Percentiles rank a stretch among this genome's conserved stretches.
Evolutionary conservation across 2,113 vertebrate species (phyloP).

Genomic region (Saccopteryx bilineata): DNA sequence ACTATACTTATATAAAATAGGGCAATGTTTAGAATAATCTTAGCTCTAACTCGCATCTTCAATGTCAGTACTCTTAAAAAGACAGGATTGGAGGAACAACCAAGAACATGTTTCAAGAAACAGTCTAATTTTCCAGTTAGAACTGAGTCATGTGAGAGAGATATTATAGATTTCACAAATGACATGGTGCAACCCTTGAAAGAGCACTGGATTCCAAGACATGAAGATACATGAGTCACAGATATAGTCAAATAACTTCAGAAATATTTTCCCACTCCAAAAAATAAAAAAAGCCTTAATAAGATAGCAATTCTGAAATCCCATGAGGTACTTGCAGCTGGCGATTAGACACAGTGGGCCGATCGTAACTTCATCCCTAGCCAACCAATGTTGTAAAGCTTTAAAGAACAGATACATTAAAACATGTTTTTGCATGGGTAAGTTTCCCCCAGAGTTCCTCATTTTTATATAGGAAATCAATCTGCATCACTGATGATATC

Average conservation of each 20-base stretch:
- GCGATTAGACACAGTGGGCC: constrained; percentile 21
- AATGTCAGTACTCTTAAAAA: constrained; percentile 3
- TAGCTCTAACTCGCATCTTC: background rate
- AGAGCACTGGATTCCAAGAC: constrained; percentile 38
- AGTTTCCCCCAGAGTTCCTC: constrained; percentile 81
- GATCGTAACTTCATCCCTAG: constrained; percentile 46
- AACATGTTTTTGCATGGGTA: constrained; percentile 78
- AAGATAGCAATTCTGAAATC: constrained; percentile 48
- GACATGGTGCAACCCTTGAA: constrained; percentile 57
- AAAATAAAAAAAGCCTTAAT: background rate
- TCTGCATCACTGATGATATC: constrained; percentile 89
- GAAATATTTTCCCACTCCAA: background rate
- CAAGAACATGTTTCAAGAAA: constrained; percentile 56
- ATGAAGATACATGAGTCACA: constrained; percentile 36
- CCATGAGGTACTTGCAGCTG: background rate
- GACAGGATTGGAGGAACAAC: constrained; percentile 21
- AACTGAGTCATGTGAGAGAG: constrained; percentile 50
- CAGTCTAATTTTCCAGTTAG: constrained; percentile 61
- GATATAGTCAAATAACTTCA: constrained; percentile 43
- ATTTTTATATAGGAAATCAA: constrained; percentile 88
- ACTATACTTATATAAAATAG: background rate
- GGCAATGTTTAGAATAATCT: background rate
- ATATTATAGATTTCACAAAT: constrained; percentile 52
- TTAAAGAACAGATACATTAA: constrained; percentile 80
- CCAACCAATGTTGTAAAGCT: constrained; percentile 62